Evolutionary conservation across 1,140 invertebrate species (phyloP).

Genomic region (Conus ventricosus): DNA sequence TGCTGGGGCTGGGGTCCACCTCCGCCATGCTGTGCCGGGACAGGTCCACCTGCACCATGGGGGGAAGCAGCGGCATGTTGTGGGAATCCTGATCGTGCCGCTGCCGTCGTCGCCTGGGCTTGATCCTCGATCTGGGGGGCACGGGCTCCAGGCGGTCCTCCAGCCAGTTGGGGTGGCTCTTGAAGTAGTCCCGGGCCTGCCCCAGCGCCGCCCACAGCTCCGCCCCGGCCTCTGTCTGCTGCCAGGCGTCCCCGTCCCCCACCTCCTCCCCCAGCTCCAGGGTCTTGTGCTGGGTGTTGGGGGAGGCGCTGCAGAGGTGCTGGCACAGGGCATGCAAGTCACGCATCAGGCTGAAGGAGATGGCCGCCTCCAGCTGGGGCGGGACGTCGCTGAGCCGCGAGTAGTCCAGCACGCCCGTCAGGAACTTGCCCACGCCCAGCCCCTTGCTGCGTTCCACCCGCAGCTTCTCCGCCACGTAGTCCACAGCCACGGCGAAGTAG

Average conservation of each 20-base stretch:
- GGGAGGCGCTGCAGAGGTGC: constrained; percentile 57
- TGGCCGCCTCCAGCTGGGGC: constrained; percentile 64
- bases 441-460: constrained; percentile 63
- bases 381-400: constrained; percentile 68
- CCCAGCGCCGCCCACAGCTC: constrained; percentile 63
- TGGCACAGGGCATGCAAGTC: constrained; percentile 63
- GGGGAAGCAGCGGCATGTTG: constrained; percentile 57
- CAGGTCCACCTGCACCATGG: constrained; percentile 17
- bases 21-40: not conserved
- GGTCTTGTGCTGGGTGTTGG: constrained; percentile 51
- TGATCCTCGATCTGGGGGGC: constrained; percentile 30
- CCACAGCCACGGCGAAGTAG: constrained; percentile 70
- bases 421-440: constrained; percentile 62
- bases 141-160: constrained; percentile 64
- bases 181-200: constrained; percentile 66
- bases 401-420: constrained; percentile 66
- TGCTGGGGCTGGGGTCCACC: constrained; percentile 27
- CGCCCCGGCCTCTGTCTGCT: constrained; percentile 61
- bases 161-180: constrained; percentile 64
- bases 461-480: constrained; percentile 71
- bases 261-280: constrained; percentile 48
- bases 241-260: constrained; percentile 51
- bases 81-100: constrained; percentile 51
- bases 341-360: constrained; percentile 66
- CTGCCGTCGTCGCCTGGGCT: constrained; percentile 50